A percentile compares a stretch with the other conserved stretches of the same genome.
Conservation (phyloP, 2,888 invertebrate species). For the Drosophila engyochracea region DNA sequence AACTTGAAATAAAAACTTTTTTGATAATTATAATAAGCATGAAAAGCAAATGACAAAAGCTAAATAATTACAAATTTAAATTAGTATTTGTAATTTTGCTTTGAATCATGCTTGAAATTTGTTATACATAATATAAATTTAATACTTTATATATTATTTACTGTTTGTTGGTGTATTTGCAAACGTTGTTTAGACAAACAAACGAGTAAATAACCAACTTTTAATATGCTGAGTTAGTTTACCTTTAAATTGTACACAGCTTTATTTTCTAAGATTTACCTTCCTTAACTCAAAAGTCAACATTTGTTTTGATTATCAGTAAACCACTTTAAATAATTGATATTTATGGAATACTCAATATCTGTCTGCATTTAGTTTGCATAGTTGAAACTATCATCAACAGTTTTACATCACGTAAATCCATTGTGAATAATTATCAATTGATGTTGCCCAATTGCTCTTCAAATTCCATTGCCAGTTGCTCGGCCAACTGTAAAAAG, state of each 20-base stretch:
- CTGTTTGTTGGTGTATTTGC: not conserved
- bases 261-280: not conserved
- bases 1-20: not conserved
- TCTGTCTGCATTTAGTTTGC: not conserved
- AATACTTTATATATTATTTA: not conserved
- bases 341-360: not conserved
- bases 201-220: not conserved
- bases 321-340: too few relatives aligned
- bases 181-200: not conserved
- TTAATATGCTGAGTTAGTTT: not conserved
- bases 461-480: constrained; percentile 26
- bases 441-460: constrained; percentile 34
- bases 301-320: not conserved
- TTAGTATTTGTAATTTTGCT: not conserved
- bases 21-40: not conserved
- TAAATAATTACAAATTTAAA: not conserved
- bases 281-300: not conserved
- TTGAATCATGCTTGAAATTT: not conserved
- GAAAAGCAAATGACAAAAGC: not conserved
- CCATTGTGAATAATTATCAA: constrained; percentile 16
- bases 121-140: not conserved
- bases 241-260: not conserved
- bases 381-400: constrained; percentile 1
- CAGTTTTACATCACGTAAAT: not conserved
- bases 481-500: constrained; percentile 29